These are phyloP conservation scores for Acleris holmiana DNA, from an alignment of 2,888 invertebrate genomes.

Conservation along the genomic window DNA sequence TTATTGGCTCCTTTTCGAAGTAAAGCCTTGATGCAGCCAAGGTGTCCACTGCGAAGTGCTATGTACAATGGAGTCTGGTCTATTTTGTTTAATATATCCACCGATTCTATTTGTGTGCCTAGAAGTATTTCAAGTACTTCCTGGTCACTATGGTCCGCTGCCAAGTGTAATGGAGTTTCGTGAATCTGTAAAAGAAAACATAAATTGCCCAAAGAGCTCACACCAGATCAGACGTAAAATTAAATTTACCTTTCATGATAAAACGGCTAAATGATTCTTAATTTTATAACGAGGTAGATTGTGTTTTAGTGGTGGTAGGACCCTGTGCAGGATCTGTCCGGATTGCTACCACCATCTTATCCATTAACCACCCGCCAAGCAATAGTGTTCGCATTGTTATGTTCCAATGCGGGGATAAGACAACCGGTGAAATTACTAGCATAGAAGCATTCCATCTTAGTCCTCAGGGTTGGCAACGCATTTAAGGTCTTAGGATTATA, in stretches of 20 bases:
- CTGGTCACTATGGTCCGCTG: slow-evolving; percentile 50
- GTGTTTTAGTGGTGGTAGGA: too few species aligned
- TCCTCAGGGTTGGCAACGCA: too few species aligned
- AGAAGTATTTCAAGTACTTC: slow-evolving; percentile 54
- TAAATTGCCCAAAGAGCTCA: neutral
- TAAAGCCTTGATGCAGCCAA: slow-evolving; percentile 48
- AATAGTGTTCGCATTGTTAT: too few species aligned
- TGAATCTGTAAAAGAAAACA: slow-evolving; percentile 24
- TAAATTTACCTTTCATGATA: neutral
- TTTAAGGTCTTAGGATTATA: too few species aligned
- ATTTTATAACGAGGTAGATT: too few species aligned
- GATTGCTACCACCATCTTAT: too few species aligned
- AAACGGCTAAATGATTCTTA: neutral
- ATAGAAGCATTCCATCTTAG: too few species aligned
- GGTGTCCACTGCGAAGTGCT: slow-evolving; percentile 46
- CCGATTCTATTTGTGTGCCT: slow-evolving; percentile 45
- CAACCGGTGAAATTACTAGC: too few species aligned
- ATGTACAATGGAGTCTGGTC: slow-evolving; percentile 52
- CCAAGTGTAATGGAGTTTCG: slow-evolving; percentile 57
- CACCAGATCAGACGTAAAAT: too few species aligned
- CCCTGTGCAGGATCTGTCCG: too few species aligned
- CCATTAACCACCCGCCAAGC: too few species aligned
- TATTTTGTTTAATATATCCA: slow-evolving; percentile 44
- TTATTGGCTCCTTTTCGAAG: slow-evolving; percentile 50
- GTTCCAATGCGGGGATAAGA: too few species aligned